Percentiles rank a stretch among this genome's conserved stretches.
Evolutionary conservation across 53 echinoderm and acorn worm genomes (phyloP).

Genomic region (Temnopleurus reevesii): DNA sequence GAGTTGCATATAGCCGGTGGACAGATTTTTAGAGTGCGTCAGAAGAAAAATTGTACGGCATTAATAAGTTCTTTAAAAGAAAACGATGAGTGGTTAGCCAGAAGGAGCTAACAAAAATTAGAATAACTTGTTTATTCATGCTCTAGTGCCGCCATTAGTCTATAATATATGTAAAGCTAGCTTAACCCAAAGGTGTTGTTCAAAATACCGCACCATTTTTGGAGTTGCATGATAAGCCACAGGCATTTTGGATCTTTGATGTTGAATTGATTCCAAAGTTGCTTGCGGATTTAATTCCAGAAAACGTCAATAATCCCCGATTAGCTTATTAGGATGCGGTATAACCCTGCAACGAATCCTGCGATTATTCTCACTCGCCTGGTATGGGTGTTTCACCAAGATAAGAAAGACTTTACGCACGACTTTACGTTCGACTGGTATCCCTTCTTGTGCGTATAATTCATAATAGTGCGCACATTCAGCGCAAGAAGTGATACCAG

Average conservation of each 20-base stretch:
- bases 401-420: too few species aligned
- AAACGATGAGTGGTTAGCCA: neutral
- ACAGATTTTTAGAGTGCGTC: neutral
- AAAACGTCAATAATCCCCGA: too few species aligned
- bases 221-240: neutral
- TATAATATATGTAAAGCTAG: slow-evolving; percentile 11
- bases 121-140: neutral
- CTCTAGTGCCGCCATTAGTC: slow-evolving; percentile 5
- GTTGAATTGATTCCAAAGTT: too few species aligned
- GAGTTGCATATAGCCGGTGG: neutral
- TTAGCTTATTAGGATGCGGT: too few species aligned
- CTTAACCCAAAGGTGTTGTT: neutral
- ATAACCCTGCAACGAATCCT: too few species aligned
- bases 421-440: too few species aligned
- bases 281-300: too few species aligned
- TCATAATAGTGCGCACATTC: too few species aligned
- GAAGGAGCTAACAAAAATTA: neutral
- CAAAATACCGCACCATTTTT: neutral
- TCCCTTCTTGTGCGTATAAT: too few species aligned
- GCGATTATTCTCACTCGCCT: too few species aligned
- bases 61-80: neutral
- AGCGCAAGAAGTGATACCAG: too few species aligned
- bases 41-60: neutral
- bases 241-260: neutral
- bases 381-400: too few species aligned